These are phyloP conservation scores for Yponomeuta malinellus DNA, from an alignment of 2,888 invertebrate species.

Conservation along the genomic window DNA sequence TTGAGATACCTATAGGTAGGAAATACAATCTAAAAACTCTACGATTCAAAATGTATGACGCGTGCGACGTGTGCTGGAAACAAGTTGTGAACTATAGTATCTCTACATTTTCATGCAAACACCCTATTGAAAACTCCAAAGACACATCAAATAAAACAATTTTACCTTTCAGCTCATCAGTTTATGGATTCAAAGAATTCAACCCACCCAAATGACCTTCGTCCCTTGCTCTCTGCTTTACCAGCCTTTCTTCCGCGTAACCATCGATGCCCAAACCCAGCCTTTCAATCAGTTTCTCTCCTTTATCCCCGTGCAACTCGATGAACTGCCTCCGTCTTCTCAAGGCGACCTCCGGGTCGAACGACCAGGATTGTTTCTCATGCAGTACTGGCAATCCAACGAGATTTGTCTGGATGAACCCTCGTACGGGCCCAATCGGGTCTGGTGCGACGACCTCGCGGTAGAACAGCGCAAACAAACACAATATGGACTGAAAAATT, in stretches of 20 bases:
- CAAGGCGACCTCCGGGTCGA: constrained; percentile 79
- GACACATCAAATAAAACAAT: background rate
- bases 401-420: constrained; percentile 67
- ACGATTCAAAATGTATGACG: too few relatives aligned
- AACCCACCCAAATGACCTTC: constrained; percentile 74
- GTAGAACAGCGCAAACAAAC: constrained; percentile 34
- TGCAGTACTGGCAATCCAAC: constrained; percentile 79
- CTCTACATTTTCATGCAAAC: too few relatives aligned
- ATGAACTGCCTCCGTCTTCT: constrained; percentile 77
- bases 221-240: constrained; percentile 70
- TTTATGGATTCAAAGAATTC: constrained; percentile 44
- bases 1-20: too few relatives aligned
- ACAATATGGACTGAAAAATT: constrained; percentile 44
- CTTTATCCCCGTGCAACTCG: constrained; percentile 77
- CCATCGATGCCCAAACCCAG: constrained; percentile 80
- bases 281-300: constrained; percentile 78
- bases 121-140: too few relatives aligned
- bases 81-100: too few relatives aligned
- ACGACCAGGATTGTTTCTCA: constrained; percentile 74
- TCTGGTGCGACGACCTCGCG: constrained; percentile 31
- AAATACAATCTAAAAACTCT: too few relatives aligned
- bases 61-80: too few relatives aligned
- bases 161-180: constrained; percentile 22
- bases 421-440: constrained; percentile 43
- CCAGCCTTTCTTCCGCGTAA: constrained; percentile 69